Evolutionary conservation across 2,888 invertebrate genomes (phyloP), one percentile per base, ranked within the genome.

Genomic region (Cacoxenus indagator): DNA sequence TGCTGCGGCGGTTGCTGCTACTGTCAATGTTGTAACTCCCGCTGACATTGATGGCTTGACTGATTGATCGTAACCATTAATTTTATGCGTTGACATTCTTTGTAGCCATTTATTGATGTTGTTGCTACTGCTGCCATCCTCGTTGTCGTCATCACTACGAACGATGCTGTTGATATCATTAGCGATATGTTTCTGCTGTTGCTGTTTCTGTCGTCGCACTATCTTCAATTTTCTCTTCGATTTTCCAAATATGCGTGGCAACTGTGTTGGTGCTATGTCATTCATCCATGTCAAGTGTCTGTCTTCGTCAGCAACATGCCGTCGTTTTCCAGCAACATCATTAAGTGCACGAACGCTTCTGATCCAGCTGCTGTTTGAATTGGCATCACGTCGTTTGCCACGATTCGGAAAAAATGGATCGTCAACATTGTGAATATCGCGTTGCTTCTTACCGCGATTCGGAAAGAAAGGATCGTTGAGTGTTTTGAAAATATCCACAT

Each of bases 321-420:
- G 29, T 45, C 19, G 29, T 57, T 17, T 9, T 17, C 51, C 59
- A 54, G 9, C 27, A 57, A 19, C 45, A 45, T 26, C 55, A 55
- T 55, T 55, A 55, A 54, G 19, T 43, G 46, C 27, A 19, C 57
- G 59, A 51, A 1, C 64, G 57, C 61, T 65, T 48, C 37, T 70
- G 62, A 29, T 46, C 24, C 43, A 46, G 19, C 26, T 27, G 65
- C 65, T 24, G 57, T 43, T 45, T 65, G 57, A 67, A 68, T 65
- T 69, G 62, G 48, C 64, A 4, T 72, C 72, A 54, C 19, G 22
- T n/a, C 79, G 82, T 64, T 81, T 81, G 71, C 81, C 81, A 67
- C 82, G 81, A 72, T 87, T 84, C 65, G 88, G 87, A 77, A 86
- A 85, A 78, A 88, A 87, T 74, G 87, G 81, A 82, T 88, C 88